phyloP scores from a whole-genome alignment of 2,113 vertebrate species.

The Calonectris borealis region DNA sequence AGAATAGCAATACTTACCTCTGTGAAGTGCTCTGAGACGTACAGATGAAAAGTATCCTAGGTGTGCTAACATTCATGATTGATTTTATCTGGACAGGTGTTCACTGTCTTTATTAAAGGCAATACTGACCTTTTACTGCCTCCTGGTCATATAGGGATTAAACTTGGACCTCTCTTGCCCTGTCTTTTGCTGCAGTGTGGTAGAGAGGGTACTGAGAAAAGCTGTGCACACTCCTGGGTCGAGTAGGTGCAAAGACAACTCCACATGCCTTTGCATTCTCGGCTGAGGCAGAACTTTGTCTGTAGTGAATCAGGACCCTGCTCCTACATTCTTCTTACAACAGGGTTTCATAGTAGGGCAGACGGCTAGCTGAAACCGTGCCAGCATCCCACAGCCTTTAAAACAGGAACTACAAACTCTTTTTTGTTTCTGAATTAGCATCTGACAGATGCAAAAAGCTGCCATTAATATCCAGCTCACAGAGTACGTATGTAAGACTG shows the following conservation, averaged over 20 bases:
- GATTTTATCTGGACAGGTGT: neutral
- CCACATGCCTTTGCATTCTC: neutral
- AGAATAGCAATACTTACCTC: neutral
- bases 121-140: neutral
- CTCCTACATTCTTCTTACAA: neutral
- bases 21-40: neutral
- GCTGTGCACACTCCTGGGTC: rapidly evolving
- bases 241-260: neutral
- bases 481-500: neutral
- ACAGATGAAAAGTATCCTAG: neutral
- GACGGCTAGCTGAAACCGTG: neutral
- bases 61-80: neutral
- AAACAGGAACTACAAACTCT: neutral
- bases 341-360: neutral
- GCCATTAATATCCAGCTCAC: neutral
- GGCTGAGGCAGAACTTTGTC: neutral
- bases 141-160: neutral
- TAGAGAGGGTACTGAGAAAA: neutral
- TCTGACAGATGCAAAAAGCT: slow-evolving; percentile 16
- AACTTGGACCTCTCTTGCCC: neutral
- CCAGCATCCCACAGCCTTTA: neutral
- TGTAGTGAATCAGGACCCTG: neutral
- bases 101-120: neutral
- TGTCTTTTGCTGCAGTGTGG: neutral
- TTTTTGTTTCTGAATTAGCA: slow-evolving; percentile 3